Base-by-base conservation (phyloP, 2,888 invertebrate genomes). In the Micoletzkya japonica region DNA sequence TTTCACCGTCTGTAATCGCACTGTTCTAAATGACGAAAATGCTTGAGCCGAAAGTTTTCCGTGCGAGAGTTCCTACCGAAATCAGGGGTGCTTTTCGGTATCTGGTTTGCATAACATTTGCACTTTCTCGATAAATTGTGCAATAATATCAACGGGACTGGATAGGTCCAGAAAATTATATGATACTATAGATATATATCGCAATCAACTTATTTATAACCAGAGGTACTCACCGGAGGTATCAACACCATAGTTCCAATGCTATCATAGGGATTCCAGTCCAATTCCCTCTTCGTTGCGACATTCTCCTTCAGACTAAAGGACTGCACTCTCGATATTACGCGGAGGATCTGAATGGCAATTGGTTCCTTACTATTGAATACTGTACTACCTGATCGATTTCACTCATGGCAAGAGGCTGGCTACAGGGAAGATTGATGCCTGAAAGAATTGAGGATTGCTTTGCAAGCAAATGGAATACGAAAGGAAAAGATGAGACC, bases 231-330 rank as follows among this genome's bases (percentile, higher is more conserved):
- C 2, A 61, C 60, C 20, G 14, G 26, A 3, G 30, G 30, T 0
- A 44, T 61, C 20, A 61, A 44, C 17, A 61, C 60, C 20, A 39
- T 44, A 14, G 30, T 17, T 30, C 60, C 60, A 14, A 61, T 61
- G 20, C 30, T 61, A 39, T 44, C n/a, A 17, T 44, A 61, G 20
- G 60, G 60, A 30, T 61, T 61, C 60, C 60, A 61, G 28, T 17
- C 14, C 30, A 61, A 61, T 6, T 61, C 49, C 1, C 49, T n/a
- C 28, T 28, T 20, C 28, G 30, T 20, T 7, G 34, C n/a, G 1
- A 61, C 30, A 0, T 3, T 28, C 20, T 61, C 60, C 49, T 30
- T 44, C 0, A n/a, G 17, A 10, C 32, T 32, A 0, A 61, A n/a
- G n/a, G 30, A 61, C 30, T 61, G 60, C 1, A 61, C 30, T 20